These are phyloP conservation scores for Epinephelus cyanopodus DNA, from an alignment of 2,113 vertebrate species.

Conservation along the genomic window DNA sequence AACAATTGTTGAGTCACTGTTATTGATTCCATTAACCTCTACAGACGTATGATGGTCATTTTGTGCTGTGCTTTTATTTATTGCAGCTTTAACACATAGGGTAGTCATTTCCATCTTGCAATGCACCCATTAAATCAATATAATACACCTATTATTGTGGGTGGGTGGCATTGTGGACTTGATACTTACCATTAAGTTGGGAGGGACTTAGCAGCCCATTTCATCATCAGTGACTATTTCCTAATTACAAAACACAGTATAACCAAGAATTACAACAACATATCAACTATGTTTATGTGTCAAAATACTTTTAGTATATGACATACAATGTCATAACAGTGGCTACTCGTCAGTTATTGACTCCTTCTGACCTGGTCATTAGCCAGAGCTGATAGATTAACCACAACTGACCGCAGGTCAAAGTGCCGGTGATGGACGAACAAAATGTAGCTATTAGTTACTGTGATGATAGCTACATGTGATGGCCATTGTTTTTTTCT, in stretches of 20 bases:
- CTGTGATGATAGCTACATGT: background rate
- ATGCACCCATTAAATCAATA: constrained; percentile 32
- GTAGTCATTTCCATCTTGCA: constrained; percentile 28
- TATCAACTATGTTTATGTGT: constrained; percentile 13
- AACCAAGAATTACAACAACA: constrained; percentile 19
- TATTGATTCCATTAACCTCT: constrained; percentile 41
- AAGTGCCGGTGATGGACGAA: constrained; percentile 25
- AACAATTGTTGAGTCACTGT: constrained; percentile 14
- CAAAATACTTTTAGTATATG: background rate
- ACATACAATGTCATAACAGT: constrained; percentile 35
- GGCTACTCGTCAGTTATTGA: constrained; percentile 44
- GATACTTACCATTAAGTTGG: background rate
- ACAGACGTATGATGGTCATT: constrained; percentile 25
- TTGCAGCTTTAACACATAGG: constrained; percentile 21
- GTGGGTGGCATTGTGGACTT: background rate
- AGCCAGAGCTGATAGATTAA: constrained; percentile 46
- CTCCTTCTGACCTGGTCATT: constrained; percentile 40
- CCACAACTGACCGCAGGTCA: constrained; percentile 49
- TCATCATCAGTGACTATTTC: constrained; percentile 18
- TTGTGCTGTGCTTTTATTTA: constrained; percentile 28
- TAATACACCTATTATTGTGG: constrained; percentile 23
- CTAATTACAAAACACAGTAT: constrained; percentile 15
- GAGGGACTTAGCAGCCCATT: constrained; percentile 6
- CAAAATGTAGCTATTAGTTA: constrained; percentile 30
- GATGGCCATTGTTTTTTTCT: constrained; percentile 1